Evolutionary conservation across 2,888 invertebrate species (phyloP).

Genomic region (Dinocampus coccinellae): DNA sequence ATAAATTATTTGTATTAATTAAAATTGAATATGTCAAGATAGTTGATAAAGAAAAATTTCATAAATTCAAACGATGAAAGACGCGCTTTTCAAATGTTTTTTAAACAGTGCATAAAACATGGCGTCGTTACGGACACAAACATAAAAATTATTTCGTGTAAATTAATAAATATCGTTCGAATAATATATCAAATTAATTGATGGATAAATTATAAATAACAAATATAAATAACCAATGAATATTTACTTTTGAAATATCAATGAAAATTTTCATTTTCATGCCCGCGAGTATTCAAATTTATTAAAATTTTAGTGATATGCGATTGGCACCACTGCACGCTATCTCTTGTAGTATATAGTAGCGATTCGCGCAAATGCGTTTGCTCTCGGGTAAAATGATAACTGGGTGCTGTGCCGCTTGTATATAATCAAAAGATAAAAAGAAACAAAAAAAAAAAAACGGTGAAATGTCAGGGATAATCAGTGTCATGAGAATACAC

Average conservation of each 20-base stretch:
- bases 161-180: too few relatives aligned
- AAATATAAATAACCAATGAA: background rate
- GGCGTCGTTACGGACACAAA: background rate
- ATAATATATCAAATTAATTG: too few relatives aligned
- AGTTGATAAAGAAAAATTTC: background rate
- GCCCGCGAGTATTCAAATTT: background rate
- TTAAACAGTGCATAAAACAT: slow-evolving; percentile 47
- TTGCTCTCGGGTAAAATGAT: slow-evolving; percentile 6
- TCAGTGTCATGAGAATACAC: slow-evolving; percentile 36
- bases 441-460: slow-evolving; percentile 37
- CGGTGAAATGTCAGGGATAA: slow-evolving; percentile 45
- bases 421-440: slow-evolving; percentile 33
- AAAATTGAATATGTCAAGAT: background rate
- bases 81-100: slow-evolving; percentile 44
- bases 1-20: background rate
- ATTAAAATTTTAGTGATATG: background rate
- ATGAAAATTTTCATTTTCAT: background rate
- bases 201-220: background rate
- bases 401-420: slow-evolving; percentile 23
- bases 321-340: slow-evolving; percentile 7
- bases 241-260: background rate
- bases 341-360: background rate
- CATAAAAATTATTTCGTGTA: background rate
- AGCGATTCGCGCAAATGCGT: slow-evolving; percentile 24
- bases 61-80: slow-evolving; percentile 41